Evolutionary conservation across 2,113 vertebrate genomes (phyloP), one percentile per base, ranked within the genome.

Genomic region (Ictidomys tridecemlineatus): DNA sequence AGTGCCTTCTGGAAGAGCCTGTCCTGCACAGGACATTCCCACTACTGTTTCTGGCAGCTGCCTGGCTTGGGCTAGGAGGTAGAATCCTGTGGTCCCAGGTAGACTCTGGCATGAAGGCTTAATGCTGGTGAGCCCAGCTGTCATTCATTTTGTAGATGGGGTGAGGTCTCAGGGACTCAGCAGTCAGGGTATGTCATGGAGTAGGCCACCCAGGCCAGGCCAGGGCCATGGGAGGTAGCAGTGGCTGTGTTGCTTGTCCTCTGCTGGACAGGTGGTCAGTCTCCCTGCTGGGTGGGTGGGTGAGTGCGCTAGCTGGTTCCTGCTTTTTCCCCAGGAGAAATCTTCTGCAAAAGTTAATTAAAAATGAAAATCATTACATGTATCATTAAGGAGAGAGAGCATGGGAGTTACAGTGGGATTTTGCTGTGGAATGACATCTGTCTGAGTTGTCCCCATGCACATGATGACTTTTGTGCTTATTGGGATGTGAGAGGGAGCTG

Each of bases 81-180:
- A 5, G 70, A 16, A 32, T 17, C 51, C 74, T 4, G 7, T 18
- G 13, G 20, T 72, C 39, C 51, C 3, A 74, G 8, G 28, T 8
- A 2, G 6, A 45, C 32, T 39, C 63, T 0, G 7, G 7, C 22
- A 0, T 13, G 3, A 5, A 28, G 42, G 6, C 56, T 16, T 18
- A 34, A 12, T 42, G 12, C 34, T 5, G 6, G 0, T 0, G 2
- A 18, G 84, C 72, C 5, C 0, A 0, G 17, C 24, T 12, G 72
- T 30, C 80, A 4, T 32, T 53, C 8, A 5, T 7, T 51, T 30
- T 0, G 0, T 8, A 22, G 45, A 39, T 0, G 13, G 9, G 39
- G 73, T 30, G 14, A 20, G 18, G 20, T 24, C 6, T 6, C 2
- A 17, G 39, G 2, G 7, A 28, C 13, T 17, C 2, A 0, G 56